These are phyloP conservation scores for Euproctis similis DNA, from an alignment of 2,888 invertebrate genomes.

Conservation along the genomic window DNA sequence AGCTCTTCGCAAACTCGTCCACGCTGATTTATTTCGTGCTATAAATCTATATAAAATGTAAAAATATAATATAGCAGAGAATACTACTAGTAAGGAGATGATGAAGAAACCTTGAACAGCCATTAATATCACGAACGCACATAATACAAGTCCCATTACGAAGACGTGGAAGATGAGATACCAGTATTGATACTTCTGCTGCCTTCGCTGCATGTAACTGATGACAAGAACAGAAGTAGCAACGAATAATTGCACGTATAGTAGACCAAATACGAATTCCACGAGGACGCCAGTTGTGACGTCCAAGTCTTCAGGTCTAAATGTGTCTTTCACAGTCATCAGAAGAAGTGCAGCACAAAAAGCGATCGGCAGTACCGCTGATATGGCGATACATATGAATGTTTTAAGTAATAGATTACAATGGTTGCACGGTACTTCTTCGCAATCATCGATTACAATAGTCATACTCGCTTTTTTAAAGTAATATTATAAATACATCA, in stretches of 20 bases:
- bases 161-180: constrained; percentile 42
- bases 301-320: constrained; percentile 23
- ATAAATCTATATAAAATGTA: constrained; percentile 31
- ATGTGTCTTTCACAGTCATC: constrained; percentile 23
- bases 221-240: constrained; percentile 41
- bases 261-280: constrained; percentile 40
- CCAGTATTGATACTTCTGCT: constrained; percentile 42
- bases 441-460: constrained; percentile 35
- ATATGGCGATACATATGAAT: constrained; percentile 39
- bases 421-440: constrained; percentile 37
- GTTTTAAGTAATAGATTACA: constrained; percentile 38
- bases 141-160: constrained; percentile 34
- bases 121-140: constrained; percentile 35
- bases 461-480: constrained; percentile 22
- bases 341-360: constrained; percentile 40
- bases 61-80: constrained; percentile 31
- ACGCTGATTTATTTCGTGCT: constrained; percentile 24
- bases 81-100: constrained; percentile 24
- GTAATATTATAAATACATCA: too few species aligned
- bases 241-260: constrained; percentile 47
- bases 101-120: constrained; percentile 28
- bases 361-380: constrained; percentile 49
- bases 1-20: constrained; percentile 31
- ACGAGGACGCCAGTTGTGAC: constrained; percentile 29
- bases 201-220: constrained; percentile 34